Base-by-base conservation (phyloP, 1,140 invertebrate genomes). In the Zophobas atratus region DNA sequence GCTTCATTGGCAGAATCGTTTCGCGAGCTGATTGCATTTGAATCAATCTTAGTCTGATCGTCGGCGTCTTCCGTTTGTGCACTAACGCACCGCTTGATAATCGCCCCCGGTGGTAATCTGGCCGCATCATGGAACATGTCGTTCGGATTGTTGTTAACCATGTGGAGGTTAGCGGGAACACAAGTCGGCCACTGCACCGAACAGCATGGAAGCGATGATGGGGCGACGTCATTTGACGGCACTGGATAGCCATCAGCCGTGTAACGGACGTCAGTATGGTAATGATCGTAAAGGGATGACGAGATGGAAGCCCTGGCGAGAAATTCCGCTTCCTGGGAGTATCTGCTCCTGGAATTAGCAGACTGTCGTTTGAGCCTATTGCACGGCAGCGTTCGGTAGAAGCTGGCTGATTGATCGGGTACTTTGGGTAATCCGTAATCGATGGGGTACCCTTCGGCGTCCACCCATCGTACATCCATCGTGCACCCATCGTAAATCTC, bases 161-260 rank as follows among this genome's bases (percentile, higher is more conserved):
- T 72, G 77, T 86, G 86, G 0, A 79, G 38, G 75, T 86, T 86
- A 36, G 86, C 87, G 32, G 87, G 87, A 77, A 88, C 78, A 63
- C 86, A 87, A 70, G 84, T 83, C 70, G 86, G 87, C 87, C 87
- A 87, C 76, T 87, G 86, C 5, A 77, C 43, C 33, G 67, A 56
- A 75, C 79, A 80, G 46, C 79, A 80, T 1, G 70, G 74, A 6
- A 75, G 48, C 8, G 77, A 79, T 5, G 57, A 76, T 3, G 71
- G 75, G 3, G 56, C 70, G 5, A 49, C 36, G 32, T 60, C 70
- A 48, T 67, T 67, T 6, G 71, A 67, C 48, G 77, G 51, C 32
- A 87, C 90, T 0, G 94, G 94, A 85, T 95, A 95, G 0, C 94
- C 94, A 80, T 95, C 94, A 36, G 92, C 90, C 0, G 94, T 94